Evolutionary conservation across 2,797 vertebrate genomes (phyloP).

Genomic region (Acanthornis magna): DNA sequence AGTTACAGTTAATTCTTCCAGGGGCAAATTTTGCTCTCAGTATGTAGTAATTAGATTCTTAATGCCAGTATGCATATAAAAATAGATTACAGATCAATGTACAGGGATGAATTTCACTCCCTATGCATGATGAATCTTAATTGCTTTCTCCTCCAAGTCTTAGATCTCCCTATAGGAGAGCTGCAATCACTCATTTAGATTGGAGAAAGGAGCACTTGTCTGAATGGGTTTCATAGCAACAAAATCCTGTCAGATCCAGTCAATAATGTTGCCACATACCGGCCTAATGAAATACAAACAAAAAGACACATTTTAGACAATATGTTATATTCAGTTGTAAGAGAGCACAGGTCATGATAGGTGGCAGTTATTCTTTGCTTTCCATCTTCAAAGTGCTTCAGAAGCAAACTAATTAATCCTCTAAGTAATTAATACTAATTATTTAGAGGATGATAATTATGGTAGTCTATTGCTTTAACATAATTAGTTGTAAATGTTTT

Average conservation of each 20-base stretch:
- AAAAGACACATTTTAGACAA: not conserved
- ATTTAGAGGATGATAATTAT: constrained; percentile 47
- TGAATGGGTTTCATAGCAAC: constrained; percentile 11
- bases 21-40: not conserved
- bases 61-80: not conserved
- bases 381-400: constrained; percentile 10
- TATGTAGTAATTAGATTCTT: constrained; percentile 11
- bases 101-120: not conserved
- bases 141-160: not conserved
- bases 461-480: constrained; percentile 20
- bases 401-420: constrained; percentile 39
- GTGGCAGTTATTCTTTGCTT: not conserved
- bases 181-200: not conserved
- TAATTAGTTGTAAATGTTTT: constrained; percentile 41
- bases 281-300: not conserved
- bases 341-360: not conserved
- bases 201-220: not conserved
- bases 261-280: not conserved
- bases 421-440: constrained; percentile 55
- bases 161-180: not conserved
- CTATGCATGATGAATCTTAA: not conserved
- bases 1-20: not conserved
- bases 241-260: not conserved
- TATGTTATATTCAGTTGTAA: not conserved
- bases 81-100: constrained; percentile 28